Conservation (phyloP, 1,140 invertebrate species). For the Drosophila eugracilis region DNA sequence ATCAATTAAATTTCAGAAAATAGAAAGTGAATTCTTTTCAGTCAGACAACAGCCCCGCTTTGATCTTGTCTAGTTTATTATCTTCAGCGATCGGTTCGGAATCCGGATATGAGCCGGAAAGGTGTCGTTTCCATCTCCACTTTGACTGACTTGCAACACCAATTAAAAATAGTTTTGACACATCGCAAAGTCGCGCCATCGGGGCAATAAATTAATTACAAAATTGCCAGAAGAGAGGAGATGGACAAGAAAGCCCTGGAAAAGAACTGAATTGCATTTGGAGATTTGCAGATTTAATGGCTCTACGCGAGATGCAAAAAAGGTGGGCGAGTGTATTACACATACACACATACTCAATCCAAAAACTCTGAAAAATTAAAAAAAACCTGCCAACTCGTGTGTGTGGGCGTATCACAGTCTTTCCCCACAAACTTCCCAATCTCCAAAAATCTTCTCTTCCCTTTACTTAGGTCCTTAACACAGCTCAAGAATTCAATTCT, state of each 20-base stretch:
- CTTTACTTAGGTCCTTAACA: constrained; percentile 46
- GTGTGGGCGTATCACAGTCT: constrained; percentile 14
- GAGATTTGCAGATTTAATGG: constrained; percentile 42
- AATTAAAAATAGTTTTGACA: constrained; percentile 83
- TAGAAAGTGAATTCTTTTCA: constrained; percentile 65
- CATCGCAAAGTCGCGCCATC: constrained; percentile 59
- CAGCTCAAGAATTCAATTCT: constrained; percentile 63
- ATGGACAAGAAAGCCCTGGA: constrained; percentile 30
- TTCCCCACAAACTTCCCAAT: not conserved
- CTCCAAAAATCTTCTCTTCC: constrained; percentile 2
- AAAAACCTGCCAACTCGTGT: constrained; percentile 1
- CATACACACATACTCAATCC: too few species aligned
- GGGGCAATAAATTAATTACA: constrained; percentile 79
- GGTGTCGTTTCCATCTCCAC: too few species aligned
- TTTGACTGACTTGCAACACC: constrained; percentile 38
- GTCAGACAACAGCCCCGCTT: constrained; percentile 48
- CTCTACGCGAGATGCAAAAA: constrained; percentile 29
- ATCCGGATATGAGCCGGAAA: not conserved
- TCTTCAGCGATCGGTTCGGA: constrained; percentile 34
- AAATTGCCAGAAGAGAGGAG: constrained; percentile 30
- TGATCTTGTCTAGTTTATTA: constrained; percentile 75
- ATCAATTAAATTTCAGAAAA: constrained; percentile 76
- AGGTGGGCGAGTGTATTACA: constrained; percentile 30
- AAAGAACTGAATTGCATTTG: constrained; percentile 10
- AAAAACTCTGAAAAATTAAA: constrained; percentile 15